Evolutionary conservation across 2,797 vertebrate genomes (phyloP).

Genomic region (Oryzias dopingdopingensis): DNA sequence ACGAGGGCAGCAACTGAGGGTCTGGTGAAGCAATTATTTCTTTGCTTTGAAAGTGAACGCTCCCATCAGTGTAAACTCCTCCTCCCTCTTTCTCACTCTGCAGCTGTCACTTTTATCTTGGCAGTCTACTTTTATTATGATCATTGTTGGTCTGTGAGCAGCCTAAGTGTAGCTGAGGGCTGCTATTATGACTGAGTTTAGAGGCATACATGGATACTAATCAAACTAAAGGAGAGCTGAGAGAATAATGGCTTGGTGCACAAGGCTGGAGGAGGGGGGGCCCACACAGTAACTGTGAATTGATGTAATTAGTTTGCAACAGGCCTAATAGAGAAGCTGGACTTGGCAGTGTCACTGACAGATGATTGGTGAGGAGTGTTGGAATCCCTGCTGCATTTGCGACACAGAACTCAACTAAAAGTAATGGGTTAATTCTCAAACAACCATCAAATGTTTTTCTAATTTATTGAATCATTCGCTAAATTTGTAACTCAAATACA

Average conservation of each 20-base stretch:
- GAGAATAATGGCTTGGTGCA: conserved; percentile 67
- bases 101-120: conserved; percentile 65
- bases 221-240: conserved; percentile 67
- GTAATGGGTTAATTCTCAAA: neutral
- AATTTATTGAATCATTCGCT: no score
- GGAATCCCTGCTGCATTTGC: conserved; percentile 25
- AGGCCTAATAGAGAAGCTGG: conserved; percentile 57
- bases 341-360: conserved; percentile 51
- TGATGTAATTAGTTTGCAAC: conserved; percentile 68
- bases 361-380: conserved; percentile 43
- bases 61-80: conserved; percentile 60
- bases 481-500: no score
- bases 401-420: conserved; percentile 25
- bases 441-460: neutral
- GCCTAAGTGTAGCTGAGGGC: conserved; percentile 66
- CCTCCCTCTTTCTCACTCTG: conserved; percentile 59
- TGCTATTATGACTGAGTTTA: conserved; percentile 67
- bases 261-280: conserved; percentile 45
- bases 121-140: conserved; percentile 69
- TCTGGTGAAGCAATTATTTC: conserved; percentile 69
- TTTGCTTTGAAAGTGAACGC: conserved; percentile 64
- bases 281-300: conserved; percentile 62
- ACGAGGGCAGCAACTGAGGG: conserved; percentile 61
- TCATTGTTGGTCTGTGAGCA: conserved; percentile 71
- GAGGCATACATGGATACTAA: conserved; percentile 67